Conservation (phyloP, 2,888 invertebrate genomes). For the Alviniconcha strummeri region DNA sequence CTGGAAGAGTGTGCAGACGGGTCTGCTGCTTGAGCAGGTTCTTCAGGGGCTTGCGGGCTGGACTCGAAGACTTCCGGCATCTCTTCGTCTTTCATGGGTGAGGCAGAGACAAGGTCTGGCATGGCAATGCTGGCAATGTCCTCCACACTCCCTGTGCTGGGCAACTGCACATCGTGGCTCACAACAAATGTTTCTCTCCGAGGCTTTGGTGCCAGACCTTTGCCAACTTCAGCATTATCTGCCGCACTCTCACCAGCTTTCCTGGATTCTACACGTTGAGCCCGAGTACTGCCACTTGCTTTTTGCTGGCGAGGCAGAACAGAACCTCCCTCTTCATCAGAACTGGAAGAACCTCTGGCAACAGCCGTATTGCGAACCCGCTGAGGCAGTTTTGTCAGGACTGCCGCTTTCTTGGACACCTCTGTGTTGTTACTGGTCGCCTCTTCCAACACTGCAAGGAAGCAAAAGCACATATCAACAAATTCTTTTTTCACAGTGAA, state of each 20-base stretch:
- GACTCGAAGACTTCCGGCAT: neutral
- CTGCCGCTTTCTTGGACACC: constrained; percentile 8
- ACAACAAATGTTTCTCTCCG: constrained; percentile 27
- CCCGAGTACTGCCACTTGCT: neutral
- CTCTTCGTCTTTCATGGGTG: neutral
- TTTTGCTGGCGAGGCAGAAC: too few relatives aligned
- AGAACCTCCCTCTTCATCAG: neutral
- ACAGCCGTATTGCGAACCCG: constrained; percentile 14
- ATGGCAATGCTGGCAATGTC: constrained; percentile 23
- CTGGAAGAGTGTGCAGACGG: neutral
- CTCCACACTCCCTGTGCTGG: neutral
- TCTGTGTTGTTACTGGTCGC: neutral
- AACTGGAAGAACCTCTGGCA: neutral
- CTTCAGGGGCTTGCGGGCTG: neutral
- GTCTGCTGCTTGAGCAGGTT: neutral
- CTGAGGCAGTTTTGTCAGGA: constrained; percentile 25
- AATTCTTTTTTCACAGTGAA: neutral
- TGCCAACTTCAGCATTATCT: neutral
- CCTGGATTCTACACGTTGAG: neutral
- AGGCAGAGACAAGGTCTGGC: constrained; percentile 29
- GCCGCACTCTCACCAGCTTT: neutral
- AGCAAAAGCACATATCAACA: neutral
- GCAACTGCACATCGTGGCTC: neutral
- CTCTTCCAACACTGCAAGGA: constrained; percentile 28
- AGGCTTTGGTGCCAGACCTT: neutral